Evolutionary conservation across 2,113 vertebrate species (phyloP).

Genomic region (Rhinogobius similis): DNA sequence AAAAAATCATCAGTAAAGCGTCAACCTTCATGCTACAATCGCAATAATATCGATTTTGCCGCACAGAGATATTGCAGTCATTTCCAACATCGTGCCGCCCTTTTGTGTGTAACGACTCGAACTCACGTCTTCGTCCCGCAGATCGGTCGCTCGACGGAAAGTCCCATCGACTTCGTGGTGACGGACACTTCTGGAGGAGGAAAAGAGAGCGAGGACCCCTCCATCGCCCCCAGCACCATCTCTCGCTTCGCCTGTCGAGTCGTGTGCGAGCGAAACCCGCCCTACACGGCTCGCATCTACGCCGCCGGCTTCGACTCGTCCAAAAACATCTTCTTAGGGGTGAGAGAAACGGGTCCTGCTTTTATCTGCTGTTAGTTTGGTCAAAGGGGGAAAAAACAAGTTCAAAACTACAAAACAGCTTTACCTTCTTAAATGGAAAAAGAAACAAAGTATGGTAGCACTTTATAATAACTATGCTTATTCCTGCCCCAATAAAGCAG

Average conservation of each 20-base stretch:
- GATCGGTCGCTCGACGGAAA: constrained; percentile 97
- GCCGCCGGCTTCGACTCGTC: constrained; percentile 93
- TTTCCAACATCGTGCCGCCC: too few species aligned
- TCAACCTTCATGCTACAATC: too few species aligned
- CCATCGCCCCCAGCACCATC: constrained; percentile 95
- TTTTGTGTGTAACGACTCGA: too few species aligned
- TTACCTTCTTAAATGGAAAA: too few species aligned
- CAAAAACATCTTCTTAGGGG: constrained; percentile 86
- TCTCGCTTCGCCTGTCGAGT: constrained; percentile 98
- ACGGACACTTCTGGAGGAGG: constrained; percentile 88
- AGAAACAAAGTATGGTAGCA: too few species aligned
- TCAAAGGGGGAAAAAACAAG: too few species aligned
- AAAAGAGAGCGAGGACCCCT: constrained; percentile 85
- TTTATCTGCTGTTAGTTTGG: neutral
- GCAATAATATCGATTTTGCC: too few species aligned
- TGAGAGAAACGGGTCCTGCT: constrained; percentile 47
- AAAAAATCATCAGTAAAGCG: too few species aligned
- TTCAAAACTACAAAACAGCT: too few species aligned
- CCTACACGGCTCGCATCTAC: constrained; percentile 94
- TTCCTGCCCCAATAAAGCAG: too few species aligned
- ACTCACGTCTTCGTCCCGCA: constrained; percentile 42
- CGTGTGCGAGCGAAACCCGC: constrained; percentile 91
- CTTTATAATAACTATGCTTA: too few species aligned
- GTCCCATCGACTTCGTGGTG: constrained; percentile 98
- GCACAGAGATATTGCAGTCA: too few species aligned